Conservation (phyloP, 2,113 vertebrate species). For the Tretioscincus oriximinensis region DNA sequence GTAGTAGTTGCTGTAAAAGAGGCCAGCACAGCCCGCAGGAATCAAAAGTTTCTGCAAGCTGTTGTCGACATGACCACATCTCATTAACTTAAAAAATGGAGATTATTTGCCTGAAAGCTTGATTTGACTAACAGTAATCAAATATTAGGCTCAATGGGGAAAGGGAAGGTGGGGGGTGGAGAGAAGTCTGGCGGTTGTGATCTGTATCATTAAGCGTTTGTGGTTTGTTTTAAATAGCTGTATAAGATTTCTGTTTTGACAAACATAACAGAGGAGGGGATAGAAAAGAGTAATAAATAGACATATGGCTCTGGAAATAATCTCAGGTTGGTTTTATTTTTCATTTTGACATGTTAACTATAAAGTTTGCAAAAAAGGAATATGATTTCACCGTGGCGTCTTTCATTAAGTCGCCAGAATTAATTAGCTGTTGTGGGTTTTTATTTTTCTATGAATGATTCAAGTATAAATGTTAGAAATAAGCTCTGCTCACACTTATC, state of each 20-base stretch:
- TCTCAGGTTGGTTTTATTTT: slow-evolving; percentile 71
- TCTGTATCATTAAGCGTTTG: slow-evolving; percentile 66
- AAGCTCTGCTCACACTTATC: slow-evolving; percentile 33
- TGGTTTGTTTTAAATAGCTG: slow-evolving; percentile 73
- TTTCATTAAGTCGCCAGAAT: slow-evolving; percentile 55
- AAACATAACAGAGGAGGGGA: slow-evolving; percentile 56
- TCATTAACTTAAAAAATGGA: slow-evolving; percentile 83
- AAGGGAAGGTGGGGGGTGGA: slow-evolving; percentile 25
- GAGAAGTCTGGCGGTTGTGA: slow-evolving; percentile 65
- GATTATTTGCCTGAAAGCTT: slow-evolving; percentile 83
- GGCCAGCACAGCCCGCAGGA: slow-evolving; percentile 81
- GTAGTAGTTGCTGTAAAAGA: slow-evolving; percentile 77
- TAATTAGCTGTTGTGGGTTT: slow-evolving; percentile 58
- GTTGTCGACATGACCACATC: slow-evolving; percentile 80
- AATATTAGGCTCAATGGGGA: slow-evolving; percentile 74
- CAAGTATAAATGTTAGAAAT: slow-evolving; percentile 63
- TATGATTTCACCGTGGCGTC: slow-evolving; percentile 54
- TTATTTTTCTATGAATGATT: slow-evolving; percentile 42
- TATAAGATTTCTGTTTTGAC: slow-evolving; percentile 76
- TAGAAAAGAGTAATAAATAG: slow-evolving; percentile 61
- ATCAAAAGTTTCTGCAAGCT: slow-evolving; percentile 82
- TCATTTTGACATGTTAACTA: slow-evolving; percentile 68
- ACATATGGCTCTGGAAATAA: slow-evolving; percentile 66
- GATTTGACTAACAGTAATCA: slow-evolving; percentile 82
- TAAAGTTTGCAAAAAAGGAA: slow-evolving; percentile 63